A percentile compares a stretch with the other conserved stretches of the same genome.
These are phyloP conservation scores for Maccullochella peelii DNA, from an alignment of 2,113 vertebrate species.

Conservation along the genomic window DNA sequence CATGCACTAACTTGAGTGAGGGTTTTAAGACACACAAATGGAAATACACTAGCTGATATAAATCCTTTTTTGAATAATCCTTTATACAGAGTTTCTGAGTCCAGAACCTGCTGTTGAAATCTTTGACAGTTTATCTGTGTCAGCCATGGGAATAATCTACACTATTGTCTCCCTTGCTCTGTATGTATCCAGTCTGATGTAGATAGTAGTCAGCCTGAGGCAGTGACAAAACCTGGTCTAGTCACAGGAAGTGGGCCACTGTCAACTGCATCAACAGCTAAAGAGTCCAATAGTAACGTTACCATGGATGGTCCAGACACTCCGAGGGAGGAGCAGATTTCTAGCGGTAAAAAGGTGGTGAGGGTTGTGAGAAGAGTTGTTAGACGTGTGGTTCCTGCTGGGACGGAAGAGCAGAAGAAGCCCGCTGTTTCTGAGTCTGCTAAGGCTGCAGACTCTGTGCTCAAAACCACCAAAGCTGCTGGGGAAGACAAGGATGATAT, in stretches of 20 bases:
- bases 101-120: neutral
- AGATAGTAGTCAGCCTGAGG: conserved; percentile 68
- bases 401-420: conserved; percentile 71
- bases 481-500: conserved; percentile 88
- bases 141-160: conserved; percentile 34
- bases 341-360: conserved; percentile 85
- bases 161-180: conserved; percentile 30
- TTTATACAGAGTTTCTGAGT: neutral
- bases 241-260: conserved; percentile 57
- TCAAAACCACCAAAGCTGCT: conserved; percentile 42
- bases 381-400: conserved; percentile 85
- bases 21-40: neutral
- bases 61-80: conserved; percentile 12
- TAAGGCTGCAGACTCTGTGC: conserved; percentile 41
- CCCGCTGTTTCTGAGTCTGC: conserved; percentile 35
- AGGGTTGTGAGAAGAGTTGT: conserved; percentile 88
- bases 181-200: conserved; percentile 79
- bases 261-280: conserved; percentile 42
- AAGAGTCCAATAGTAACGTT: conserved; percentile 44
- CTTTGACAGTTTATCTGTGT: conserved; percentile 10
- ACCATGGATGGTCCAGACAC: conserved; percentile 64
- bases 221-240: conserved; percentile 49
- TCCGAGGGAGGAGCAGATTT: conserved; percentile 74
- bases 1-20: neutral
- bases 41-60: conserved; percentile 4